Evolutionary conservation across 2,113 vertebrate genomes (phyloP).

Genomic region (Daboia siamensis): DNA sequence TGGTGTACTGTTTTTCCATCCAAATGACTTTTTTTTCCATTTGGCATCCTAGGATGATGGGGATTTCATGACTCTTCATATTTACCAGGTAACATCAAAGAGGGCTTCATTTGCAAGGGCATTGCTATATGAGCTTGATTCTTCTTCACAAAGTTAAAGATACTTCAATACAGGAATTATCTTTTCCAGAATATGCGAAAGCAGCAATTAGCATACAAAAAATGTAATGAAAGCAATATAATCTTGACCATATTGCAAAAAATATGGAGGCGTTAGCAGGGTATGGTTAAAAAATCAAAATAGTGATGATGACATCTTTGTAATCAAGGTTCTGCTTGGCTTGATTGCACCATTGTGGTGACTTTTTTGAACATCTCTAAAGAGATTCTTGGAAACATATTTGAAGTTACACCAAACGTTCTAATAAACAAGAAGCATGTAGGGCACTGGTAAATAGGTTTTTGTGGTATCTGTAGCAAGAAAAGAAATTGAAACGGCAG

Average conservation of each 20-base stretch:
- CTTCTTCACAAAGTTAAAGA: background rate
- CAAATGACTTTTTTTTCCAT: constrained; percentile 18
- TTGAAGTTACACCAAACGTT: background rate
- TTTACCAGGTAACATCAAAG: background rate
- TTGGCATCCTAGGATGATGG: constrained; percentile 28
- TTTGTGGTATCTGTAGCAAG: background rate
- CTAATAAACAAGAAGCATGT: background rate
- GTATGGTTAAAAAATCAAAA: background rate
- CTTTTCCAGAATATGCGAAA: background rate
- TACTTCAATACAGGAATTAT: background rate
- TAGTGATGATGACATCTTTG: background rate
- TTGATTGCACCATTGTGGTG: background rate
- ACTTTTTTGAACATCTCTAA: background rate
- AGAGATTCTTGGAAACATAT: background rate
- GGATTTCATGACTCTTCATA: background rate
- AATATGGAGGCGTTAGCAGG: background rate
- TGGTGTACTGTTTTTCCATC: background rate
- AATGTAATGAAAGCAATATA: background rate
- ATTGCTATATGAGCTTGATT: background rate
- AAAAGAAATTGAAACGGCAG: background rate
- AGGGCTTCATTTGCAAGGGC: background rate
- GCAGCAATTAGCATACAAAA: background rate
- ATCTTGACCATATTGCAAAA: background rate
- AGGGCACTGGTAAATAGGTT: background rate
- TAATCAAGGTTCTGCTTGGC: background rate